phyloP scores from a whole-genome alignment of 37 sponge, comb jelly and placozoan species.

The Hormiphora californensis region DNA sequence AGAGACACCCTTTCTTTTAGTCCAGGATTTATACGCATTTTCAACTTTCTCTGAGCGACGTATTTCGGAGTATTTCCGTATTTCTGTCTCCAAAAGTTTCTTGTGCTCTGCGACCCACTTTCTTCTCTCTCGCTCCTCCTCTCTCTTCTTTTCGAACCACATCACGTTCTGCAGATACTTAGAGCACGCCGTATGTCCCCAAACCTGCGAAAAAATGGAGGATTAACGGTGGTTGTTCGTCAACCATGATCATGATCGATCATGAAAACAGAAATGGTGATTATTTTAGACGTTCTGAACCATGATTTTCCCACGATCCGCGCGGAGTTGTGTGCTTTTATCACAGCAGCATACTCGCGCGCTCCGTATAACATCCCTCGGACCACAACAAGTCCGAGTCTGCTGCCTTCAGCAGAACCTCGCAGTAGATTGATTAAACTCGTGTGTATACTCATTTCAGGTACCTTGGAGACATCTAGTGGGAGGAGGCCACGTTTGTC shows the following conservation, averaged over 20 bases:
- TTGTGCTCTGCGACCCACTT: constrained; percentile 27
- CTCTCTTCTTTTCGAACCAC: constrained; percentile 5
- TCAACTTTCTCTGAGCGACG: constrained; percentile 33
- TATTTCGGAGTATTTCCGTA: not conserved
- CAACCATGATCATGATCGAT: too few relatives aligned
- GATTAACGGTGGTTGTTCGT: too few relatives aligned
- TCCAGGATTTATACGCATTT: constrained; percentile 45
- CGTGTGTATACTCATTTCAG: not conserved
- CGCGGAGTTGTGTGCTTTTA: too few relatives aligned
- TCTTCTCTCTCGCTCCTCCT: not conserved
- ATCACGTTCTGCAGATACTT: constrained; percentile 48
- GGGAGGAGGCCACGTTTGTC: constrained; percentile 27
- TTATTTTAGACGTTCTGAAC: too few relatives aligned
- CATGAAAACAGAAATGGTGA: too few relatives aligned
- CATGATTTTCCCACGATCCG: too few relatives aligned
- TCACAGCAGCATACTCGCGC: not conserved
- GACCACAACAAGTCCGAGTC: not conserved
- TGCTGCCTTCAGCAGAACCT: not conserved
- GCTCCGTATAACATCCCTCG: not conserved
- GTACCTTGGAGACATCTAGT: constrained; percentile 41
- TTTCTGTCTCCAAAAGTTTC: constrained; percentile 11
- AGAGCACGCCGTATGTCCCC: constrained; percentile 45
- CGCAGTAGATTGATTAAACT: not conserved
- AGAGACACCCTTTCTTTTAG: not conserved
- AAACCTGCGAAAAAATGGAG: constrained; percentile 32